Conservation (phyloP, 2,797 vertebrate species). For the Cossypha dichroa region DNA sequence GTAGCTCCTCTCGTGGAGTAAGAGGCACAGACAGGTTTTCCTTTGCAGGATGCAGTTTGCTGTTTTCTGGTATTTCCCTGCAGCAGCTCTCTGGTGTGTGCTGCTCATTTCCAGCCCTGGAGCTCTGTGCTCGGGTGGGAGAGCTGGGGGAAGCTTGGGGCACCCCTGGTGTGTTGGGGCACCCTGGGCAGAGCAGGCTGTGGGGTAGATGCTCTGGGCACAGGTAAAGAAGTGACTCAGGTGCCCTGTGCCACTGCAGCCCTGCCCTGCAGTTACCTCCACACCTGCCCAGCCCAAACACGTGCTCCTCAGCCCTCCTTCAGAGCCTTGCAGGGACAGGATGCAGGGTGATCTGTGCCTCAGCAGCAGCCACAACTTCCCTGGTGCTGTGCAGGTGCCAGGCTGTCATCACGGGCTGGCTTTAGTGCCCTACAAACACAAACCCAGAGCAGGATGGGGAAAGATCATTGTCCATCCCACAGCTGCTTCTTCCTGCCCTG, state of each 20-base stretch:
- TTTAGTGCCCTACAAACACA: neutral
- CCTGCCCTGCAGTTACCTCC: neutral
- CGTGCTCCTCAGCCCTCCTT: accelerated
- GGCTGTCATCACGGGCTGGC: accelerated
- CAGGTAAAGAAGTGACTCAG: neutral
- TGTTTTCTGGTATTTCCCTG: neutral
- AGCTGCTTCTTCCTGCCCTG: neutral
- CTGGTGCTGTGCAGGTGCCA: accelerated
- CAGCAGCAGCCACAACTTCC: accelerated
- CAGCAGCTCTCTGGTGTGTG: neutral
- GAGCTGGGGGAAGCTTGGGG: neutral
- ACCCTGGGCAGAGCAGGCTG: neutral
- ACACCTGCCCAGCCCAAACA: neutral
- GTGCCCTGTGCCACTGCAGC: neutral
- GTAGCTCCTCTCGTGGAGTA: neutral
- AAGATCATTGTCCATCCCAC: accelerated
- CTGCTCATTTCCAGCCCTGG: neutral
- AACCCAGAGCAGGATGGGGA: neutral
- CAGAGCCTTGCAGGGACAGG: neutral
- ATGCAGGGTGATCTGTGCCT: accelerated
- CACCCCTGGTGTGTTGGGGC: neutral
- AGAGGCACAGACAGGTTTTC: neutral
- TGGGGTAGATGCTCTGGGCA: neutral
- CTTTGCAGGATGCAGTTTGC: neutral
- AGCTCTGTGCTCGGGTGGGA: neutral